These are phyloP conservation scores for Mus minutoides DNA, from an alignment of 2,797 vertebrate genomes.

Conservation along the genomic window DNA sequence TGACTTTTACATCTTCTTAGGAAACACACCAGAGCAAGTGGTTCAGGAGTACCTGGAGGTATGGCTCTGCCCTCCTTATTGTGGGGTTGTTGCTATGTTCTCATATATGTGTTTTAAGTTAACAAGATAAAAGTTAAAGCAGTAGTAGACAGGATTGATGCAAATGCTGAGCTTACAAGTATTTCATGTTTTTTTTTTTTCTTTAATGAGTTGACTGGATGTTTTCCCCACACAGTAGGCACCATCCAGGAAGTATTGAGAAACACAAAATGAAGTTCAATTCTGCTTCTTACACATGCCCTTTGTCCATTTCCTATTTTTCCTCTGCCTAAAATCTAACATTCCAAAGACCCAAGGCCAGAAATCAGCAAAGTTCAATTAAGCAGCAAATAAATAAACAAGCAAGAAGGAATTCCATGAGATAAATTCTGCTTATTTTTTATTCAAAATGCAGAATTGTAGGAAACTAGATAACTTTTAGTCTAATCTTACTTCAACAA, in stretches of 20 bases:
- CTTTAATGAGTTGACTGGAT: background rate
- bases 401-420: background rate
- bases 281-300: background rate
- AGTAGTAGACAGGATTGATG: background rate
- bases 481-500: background rate
- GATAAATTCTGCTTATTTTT: background rate
- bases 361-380: background rate
- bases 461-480: background rate
- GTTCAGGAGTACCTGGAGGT: conserved; percentile 95
- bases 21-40: conserved; percentile 94
- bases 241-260: background rate
- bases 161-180: background rate
- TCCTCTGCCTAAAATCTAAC: background rate
- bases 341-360: background rate
- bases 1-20: conserved; percentile 96
- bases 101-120: background rate
- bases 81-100: background rate
- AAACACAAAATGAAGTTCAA: background rate
- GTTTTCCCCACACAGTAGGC: background rate
- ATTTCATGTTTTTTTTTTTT: background rate
- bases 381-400: background rate
- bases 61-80: conserved; percentile 25
- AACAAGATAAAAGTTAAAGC: background rate
- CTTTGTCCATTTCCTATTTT: background rate
- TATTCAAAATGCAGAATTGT: background rate